These are phyloP conservation scores for Synergus itoensis DNA, from an alignment of 2,888 invertebrate genomes.

Conservation along the genomic window DNA sequence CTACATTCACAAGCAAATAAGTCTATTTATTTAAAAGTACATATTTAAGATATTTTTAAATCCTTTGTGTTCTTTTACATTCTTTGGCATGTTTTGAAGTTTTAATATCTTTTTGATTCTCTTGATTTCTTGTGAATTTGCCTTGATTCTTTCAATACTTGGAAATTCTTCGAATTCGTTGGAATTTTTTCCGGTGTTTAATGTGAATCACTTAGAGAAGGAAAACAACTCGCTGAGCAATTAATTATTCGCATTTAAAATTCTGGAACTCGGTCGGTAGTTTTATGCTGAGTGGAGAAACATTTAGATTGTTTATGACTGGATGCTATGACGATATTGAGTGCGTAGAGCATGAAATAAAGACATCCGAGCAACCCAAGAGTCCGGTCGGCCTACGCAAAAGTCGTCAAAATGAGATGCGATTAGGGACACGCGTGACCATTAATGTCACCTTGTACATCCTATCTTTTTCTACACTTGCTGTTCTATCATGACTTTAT, in stretches of 20 bases:
- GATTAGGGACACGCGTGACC: constrained; percentile 27
- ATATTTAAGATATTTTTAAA: too few species aligned
- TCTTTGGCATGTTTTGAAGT: too few species aligned
- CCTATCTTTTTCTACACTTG: constrained; percentile 24
- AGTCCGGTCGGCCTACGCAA: constrained; percentile 21
- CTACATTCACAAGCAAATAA: not conserved
- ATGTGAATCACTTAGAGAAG: not conserved
- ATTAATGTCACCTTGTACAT: constrained; percentile 30
- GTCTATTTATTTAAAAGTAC: too few species aligned
- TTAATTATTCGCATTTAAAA: not conserved
- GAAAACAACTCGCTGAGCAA: not conserved
- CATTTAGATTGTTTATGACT: not conserved
- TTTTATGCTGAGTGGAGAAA: not conserved
- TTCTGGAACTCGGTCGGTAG: not conserved
- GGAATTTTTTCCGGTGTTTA: too few species aligned
- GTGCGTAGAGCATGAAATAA: constrained; percentile 15
- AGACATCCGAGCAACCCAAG: not conserved
- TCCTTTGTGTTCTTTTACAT: too few species aligned
- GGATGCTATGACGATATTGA: not conserved
- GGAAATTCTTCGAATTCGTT: too few species aligned
- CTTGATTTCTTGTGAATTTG: too few species aligned
- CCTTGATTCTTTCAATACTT: too few species aligned
- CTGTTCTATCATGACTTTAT: constrained; percentile 15
- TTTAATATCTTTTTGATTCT: too few species aligned
- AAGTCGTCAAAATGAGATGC: constrained; percentile 28